Evolutionary conservation across 2,113 vertebrate species (phyloP).

Genomic region (Rutilus rutilus): DNA sequence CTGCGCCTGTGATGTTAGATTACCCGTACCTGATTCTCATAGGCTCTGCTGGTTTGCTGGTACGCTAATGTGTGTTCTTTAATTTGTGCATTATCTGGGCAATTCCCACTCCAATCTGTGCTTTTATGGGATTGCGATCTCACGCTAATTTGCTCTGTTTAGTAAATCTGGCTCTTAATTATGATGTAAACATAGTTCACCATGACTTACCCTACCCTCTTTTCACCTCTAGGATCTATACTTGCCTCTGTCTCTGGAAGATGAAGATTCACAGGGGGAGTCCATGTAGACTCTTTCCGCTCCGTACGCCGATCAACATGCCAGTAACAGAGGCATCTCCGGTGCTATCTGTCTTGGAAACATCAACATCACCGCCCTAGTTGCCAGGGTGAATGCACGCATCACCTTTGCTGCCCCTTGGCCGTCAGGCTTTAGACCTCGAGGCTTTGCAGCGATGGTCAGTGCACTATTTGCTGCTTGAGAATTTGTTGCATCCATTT

Average conservation of each 20-base stretch:
- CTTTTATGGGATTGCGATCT: no score
- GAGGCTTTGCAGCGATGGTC: slow-evolving; percentile 59
- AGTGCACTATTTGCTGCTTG: slow-evolving; percentile 72
- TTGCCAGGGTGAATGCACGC: slow-evolving; percentile 58
- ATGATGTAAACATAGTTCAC: not conserved
- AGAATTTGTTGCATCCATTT: slow-evolving; percentile 63
- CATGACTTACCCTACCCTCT: slow-evolving; percentile 58
- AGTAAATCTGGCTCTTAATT: not conserved
- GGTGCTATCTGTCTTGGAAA: slow-evolving; percentile 48
- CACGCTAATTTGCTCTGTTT: no score
- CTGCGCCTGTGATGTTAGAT: no score
- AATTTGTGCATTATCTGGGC: no score
- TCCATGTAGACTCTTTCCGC: slow-evolving; percentile 85
- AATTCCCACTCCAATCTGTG: no score
- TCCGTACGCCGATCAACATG: slow-evolving; percentile 53
- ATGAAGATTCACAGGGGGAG: slow-evolving; percentile 93
- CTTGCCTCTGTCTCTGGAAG: slow-evolving; percentile 96
- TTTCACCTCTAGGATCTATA: slow-evolving; percentile 85
- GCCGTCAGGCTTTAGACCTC: slow-evolving; percentile 43
- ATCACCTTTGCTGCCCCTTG: slow-evolving; percentile 49
- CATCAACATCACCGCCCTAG: slow-evolving; percentile 64
- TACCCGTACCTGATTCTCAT: no score
- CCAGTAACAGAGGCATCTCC: slow-evolving; percentile 59
- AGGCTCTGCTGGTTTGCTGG: no score
- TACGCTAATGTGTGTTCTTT: no score